These are phyloP conservation scores for Nyctibius bracteatus DNA, from an alignment of 2,113 vertebrate species.

Conservation along the genomic window DNA sequence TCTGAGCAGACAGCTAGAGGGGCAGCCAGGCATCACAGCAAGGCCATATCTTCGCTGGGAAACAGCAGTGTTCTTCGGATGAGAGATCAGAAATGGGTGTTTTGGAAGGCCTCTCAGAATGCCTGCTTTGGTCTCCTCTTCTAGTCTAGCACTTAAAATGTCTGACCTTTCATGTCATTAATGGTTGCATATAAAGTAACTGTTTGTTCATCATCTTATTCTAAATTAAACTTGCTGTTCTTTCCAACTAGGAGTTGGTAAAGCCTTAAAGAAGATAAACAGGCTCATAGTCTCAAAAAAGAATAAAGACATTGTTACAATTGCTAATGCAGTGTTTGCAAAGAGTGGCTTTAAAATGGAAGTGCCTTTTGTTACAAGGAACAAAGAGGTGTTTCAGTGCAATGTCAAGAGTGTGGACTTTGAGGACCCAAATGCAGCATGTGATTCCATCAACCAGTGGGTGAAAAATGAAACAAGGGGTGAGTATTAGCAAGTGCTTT, in stretches of 20 bases:
- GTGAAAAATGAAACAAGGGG: conserved; percentile 89
- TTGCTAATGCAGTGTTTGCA: conserved; percentile 89
- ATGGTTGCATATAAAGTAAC: background rate
- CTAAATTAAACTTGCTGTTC: conserved; percentile 26
- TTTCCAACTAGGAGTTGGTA: conserved; percentile 83
- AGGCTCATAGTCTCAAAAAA: conserved; percentile 86
- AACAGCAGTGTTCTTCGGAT: background rate
- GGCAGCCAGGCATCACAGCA: background rate
- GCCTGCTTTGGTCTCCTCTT: background rate
- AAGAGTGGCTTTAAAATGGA: conserved; percentile 82
- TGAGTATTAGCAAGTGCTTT: conserved; percentile 44
- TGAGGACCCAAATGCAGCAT: conserved; percentile 73
- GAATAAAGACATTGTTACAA: conserved; percentile 86
- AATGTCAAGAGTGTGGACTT: conserved; percentile 82
- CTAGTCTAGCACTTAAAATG: background rate
- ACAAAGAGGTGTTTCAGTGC: conserved; percentile 89
- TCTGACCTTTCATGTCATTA: background rate
- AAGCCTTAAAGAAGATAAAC: conserved; percentile 90
- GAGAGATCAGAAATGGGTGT: background rate
- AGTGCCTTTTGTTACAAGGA: conserved; percentile 79
- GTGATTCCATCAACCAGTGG: conserved; percentile 87
- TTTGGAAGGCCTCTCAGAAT: background rate
- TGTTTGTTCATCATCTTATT: conserved; percentile 1
- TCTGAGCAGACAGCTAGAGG: background rate
- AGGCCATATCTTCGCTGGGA: background rate